A percentile compares a stretch with the other conserved stretches of the same genome.
These are phyloP conservation scores for Ommatoiulus sabulosus DNA, from an alignment of 2,888 invertebrate genomes.

Conservation along the genomic window DNA sequence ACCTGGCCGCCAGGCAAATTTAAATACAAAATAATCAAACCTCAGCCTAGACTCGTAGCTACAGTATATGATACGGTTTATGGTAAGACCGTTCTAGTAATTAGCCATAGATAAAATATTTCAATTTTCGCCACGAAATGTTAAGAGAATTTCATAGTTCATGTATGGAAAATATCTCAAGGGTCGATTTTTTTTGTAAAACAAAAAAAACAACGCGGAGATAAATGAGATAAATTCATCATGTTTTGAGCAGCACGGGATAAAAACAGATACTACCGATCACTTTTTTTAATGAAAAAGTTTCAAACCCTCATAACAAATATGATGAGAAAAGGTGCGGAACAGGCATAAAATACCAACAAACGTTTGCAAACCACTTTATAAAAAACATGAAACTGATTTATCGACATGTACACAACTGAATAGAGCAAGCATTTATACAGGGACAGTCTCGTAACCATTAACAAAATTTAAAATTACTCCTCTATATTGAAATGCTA, in stretches of 20 bases:
- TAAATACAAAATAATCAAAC: neutral
- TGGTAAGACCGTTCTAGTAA: neutral
- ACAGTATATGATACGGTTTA: neutral
- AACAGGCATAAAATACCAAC: too few relatives aligned
- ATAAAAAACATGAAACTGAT: too few relatives aligned
- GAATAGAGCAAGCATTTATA: too few relatives aligned
- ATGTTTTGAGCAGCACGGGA: neutral
- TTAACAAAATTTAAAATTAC: too few relatives aligned
- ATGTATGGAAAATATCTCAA: neutral
- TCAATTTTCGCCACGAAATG: neutral
- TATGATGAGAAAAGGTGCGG: neutral
- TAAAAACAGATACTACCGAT: neutral
- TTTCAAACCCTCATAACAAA: neutral
- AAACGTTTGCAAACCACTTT: too few relatives aligned
- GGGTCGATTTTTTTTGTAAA: neutral
- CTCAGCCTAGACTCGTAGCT: neutral
- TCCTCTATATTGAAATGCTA: too few relatives aligned
- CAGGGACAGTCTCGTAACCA: too few relatives aligned
- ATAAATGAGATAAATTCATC: neutral
- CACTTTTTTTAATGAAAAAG: neutral
- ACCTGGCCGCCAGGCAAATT: neutral
- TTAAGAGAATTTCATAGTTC: neutral
- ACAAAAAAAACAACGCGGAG: neutral
- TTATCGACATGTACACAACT: too few relatives aligned
- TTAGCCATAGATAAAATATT: neutral